A percentile compares a stretch with the other conserved stretches of the same genome.
Evolutionary conservation across 2,888 invertebrate genomes (phyloP).

Genomic region (Nowickia ferox): DNA sequence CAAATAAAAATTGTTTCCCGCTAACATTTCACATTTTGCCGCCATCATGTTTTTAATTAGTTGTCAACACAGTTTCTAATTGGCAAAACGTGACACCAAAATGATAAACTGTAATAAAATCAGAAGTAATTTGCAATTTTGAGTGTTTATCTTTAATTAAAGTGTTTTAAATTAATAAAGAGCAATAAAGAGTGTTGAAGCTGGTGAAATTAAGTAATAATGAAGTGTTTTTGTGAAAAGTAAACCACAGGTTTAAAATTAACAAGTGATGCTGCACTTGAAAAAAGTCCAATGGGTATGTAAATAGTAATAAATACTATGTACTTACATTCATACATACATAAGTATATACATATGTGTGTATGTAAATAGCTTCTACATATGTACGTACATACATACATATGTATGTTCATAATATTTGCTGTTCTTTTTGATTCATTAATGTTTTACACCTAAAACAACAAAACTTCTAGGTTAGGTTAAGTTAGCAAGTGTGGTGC

Average conservation of each 20-base stretch:
- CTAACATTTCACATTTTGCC: background rate
- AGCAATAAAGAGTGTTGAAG: background rate
- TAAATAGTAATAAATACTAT: too few species aligned
- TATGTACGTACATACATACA: too few species aligned
- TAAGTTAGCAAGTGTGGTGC: too few species aligned
- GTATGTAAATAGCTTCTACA: too few species aligned
- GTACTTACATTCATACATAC: too few species aligned
- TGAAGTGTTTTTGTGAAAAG: background rate
- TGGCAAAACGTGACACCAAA: background rate
- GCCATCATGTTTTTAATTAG: background rate
- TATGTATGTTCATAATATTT: too few species aligned
- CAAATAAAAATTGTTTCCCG: background rate
- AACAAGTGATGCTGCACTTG: too few species aligned
- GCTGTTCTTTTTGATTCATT: too few species aligned
- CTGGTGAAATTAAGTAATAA: background rate
- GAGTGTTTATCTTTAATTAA: background rate
- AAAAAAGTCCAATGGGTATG: too few species aligned
- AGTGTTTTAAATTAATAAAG: background rate
- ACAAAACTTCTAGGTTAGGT: too few species aligned
- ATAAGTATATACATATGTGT: too few species aligned
- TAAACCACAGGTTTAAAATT: background rate
- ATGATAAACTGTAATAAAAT: background rate
- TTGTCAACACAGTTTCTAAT: conserved; percentile 15
- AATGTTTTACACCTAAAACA: too few species aligned
- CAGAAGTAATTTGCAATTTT: background rate